A percentile compares a stretch with the other conserved stretches of the same genome.
Conservation (phyloP, 1,140 invertebrate genomes). For the Drosophila fuyamai region DNA sequence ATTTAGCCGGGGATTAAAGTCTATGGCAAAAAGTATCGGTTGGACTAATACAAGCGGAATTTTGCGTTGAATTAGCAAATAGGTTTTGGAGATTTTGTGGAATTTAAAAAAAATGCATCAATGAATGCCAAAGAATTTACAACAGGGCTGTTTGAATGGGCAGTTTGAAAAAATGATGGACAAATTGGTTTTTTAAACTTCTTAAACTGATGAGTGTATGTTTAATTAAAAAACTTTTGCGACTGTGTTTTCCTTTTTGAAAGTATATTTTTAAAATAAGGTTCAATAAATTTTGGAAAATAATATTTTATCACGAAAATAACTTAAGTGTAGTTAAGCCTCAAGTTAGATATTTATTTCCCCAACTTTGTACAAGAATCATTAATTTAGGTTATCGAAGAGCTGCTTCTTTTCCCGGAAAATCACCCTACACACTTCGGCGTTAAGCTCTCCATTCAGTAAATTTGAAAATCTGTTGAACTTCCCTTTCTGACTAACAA, state of each 20-base stretch:
- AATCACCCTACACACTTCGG: slow-evolving; percentile 11
- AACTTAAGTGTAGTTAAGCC: too few relatives aligned
- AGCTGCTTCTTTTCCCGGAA: background rate
- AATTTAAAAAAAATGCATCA: background rate
- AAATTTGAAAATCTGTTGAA: slow-evolving; percentile 58
- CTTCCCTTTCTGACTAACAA: slow-evolving; percentile 4
- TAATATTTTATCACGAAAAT: too few relatives aligned
- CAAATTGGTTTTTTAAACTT: background rate
- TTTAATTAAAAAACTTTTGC: too few relatives aligned
- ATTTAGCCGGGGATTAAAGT: slow-evolving; percentile 19
- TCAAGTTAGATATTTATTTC: too few relatives aligned
- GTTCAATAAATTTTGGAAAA: too few relatives aligned
- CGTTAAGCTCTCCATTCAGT: slow-evolving; percentile 47
- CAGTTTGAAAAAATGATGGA: background rate
- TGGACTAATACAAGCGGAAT: slow-evolving; percentile 13
- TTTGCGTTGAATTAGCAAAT: slow-evolving; percentile 25
- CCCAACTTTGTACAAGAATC: too few relatives aligned
- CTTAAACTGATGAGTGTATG: too few relatives aligned
- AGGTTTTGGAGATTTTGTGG: slow-evolving; percentile 22
- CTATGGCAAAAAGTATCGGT: slow-evolving; percentile 13
- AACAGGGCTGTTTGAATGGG: background rate
- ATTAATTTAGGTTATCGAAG: too few relatives aligned
- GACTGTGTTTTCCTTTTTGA: too few relatives aligned
- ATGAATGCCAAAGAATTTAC: background rate
- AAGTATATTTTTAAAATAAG: too few relatives aligned